Evolutionary conservation across 2,113 vertebrate genomes (phyloP), one percentile per base, ranked within the genome.

Genomic region (Nothoprocta pentlandii): DNA sequence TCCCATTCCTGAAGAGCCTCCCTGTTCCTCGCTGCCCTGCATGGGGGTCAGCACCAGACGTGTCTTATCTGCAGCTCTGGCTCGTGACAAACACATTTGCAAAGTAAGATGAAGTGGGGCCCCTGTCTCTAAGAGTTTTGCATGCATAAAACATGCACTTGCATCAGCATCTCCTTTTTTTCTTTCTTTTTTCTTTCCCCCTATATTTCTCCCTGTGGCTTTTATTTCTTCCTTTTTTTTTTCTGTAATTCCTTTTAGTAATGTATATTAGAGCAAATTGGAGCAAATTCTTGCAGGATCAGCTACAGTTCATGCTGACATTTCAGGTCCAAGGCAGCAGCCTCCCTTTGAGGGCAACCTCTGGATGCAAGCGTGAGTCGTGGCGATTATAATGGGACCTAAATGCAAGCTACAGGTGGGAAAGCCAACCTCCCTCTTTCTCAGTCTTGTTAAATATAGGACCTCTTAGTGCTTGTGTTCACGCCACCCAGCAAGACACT

Each of bases 21-120:
- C 42, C 25, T 63, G 3, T 10, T 71, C 23, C 74, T 77, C 34
- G 34, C 28, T 63, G 2, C 10, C 15, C 25, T 30, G n/a, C 3
- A 0, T 6, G 1, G 17, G 21, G 34, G 34, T 16, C 8, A 25
- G 25, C 0, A 0, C 19, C 36, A 42, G 6, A 41, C 21, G 36
- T n/a, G 23, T 46, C 6, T n/a, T 53, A 6, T 13, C 42, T 74
- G 47, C 1, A 1, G 6, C 4, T 79, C 13, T 68, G 25, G 32
- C 14, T 82, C 22, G 26, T 11, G 32, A 2, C 41, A 39, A 85
- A 36, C 2, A 6, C 25, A 14, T 78, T 63, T 81, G 10, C 9
- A 42, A 66, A 69, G 32, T 7, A 16, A 36, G 61, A 9, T 1
- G 0, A 32, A 32, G 34, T 14, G 3, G 7, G 61, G n/a, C 39